Conservation (phyloP, 1,140 invertebrate genomes). For the Hetaerina americana region DNA sequence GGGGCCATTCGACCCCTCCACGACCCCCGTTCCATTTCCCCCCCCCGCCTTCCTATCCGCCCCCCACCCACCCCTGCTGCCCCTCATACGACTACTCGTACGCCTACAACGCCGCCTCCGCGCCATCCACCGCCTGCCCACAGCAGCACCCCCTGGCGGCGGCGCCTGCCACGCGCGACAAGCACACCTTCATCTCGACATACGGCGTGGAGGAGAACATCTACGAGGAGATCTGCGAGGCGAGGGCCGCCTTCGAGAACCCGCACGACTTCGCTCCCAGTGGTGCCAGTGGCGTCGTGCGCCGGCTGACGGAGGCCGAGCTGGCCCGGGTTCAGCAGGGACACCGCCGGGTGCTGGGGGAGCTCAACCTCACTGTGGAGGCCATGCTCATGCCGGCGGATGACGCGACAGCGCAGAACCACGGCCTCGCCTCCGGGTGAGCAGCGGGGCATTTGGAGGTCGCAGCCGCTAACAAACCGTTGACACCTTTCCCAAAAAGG, state of each 20-base stretch:
- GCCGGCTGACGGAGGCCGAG: conserved; percentile 45
- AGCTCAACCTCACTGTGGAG: conserved; percentile 74
- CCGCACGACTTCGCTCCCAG: not conserved
- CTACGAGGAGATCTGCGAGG: conserved; percentile 67
- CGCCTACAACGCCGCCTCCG: conserved; percentile 53
- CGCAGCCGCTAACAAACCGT: too few species aligned
- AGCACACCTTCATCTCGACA: conserved; percentile 58
- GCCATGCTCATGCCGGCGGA: conserved; percentile 68
- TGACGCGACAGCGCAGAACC: not conserved
- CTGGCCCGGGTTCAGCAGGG: conserved; percentile 59
- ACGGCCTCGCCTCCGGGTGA: not conserved
- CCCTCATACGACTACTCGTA: conserved; percentile 51
- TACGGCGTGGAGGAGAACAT: conserved; percentile 77
- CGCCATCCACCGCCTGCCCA: conserved; percentile 36
- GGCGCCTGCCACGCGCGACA: conserved; percentile 13
- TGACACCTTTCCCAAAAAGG: too few species aligned
- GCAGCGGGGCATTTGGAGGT: too few species aligned
- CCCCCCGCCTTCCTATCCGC: conserved; percentile 33
- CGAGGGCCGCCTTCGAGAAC: conserved; percentile 13
- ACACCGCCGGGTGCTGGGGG: conserved; percentile 66
- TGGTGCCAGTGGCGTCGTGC: not conserved
- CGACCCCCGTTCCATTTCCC: conserved; percentile 36
- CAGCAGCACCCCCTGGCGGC: conserved; percentile 28
- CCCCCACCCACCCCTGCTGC: conserved; percentile 10
- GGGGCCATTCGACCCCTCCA: conserved; percentile 14